These are phyloP conservation scores for Phocides pigmalion DNA, from an alignment of 1,140 invertebrate genomes.

Conservation along the genomic window DNA sequence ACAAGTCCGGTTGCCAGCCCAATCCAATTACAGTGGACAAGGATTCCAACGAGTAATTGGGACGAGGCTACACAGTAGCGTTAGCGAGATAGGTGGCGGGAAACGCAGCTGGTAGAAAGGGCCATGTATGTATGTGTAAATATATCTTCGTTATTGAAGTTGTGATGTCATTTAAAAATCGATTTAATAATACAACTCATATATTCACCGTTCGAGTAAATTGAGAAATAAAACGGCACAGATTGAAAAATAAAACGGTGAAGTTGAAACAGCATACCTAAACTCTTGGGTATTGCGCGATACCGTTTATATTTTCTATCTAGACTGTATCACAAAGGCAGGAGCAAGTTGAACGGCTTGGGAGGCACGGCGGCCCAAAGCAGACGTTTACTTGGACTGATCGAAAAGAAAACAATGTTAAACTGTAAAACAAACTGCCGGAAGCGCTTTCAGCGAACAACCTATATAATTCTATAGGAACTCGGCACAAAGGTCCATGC, in stretches of 20 bases:
- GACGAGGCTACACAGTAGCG: constrained; percentile 67
- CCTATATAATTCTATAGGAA: constrained; percentile 46
- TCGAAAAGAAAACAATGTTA: constrained; percentile 74
- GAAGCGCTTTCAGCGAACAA: constrained; percentile 54
- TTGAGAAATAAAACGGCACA: constrained; percentile 5
- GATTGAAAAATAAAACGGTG: constrained; percentile 27
- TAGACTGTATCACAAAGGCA: constrained; percentile 50
- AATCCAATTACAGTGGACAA: constrained; percentile 82
- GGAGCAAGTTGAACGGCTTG: constrained; percentile 51
- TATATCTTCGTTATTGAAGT: constrained; percentile 25
- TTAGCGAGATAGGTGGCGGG: constrained; percentile 62
- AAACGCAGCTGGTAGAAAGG: constrained; percentile 27
- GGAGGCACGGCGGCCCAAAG: constrained; percentile 49
- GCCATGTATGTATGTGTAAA: constrained; percentile 23
- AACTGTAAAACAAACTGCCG: constrained; percentile 72
- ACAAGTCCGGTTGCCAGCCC: constrained; percentile 79
- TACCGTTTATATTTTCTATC: constrained; percentile 39
- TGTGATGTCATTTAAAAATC: background rate
- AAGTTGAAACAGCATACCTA: constrained; percentile 18
- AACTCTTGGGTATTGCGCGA: constrained; percentile 35
- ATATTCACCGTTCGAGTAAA: background rate
- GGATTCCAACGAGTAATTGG: constrained; percentile 81
- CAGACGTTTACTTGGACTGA: constrained; percentile 63
- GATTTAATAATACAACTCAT: background rate
- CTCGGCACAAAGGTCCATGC: constrained; percentile 34